Evolutionary conservation across 2,797 vertebrate species (phyloP).

Genomic region (Dryobates pubescens): DNA sequence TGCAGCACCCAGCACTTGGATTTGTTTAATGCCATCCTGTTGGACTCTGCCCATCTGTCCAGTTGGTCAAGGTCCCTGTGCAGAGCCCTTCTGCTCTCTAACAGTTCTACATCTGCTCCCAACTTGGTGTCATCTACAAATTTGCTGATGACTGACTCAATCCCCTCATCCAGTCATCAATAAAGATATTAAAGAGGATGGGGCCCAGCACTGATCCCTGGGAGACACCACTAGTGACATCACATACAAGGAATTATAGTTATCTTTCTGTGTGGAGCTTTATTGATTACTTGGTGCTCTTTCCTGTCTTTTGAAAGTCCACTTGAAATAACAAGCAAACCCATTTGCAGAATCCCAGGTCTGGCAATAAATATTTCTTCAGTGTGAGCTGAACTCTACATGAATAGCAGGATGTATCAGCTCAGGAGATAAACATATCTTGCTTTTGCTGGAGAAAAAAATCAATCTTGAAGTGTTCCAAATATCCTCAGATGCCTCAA

Average conservation of each 20-base stretch:
- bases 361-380: background rate
- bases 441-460: background rate
- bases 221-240: too few relatives aligned
- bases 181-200: too few relatives aligned
- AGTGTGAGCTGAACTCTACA: background rate
- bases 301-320: background rate
- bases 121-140: too few relatives aligned
- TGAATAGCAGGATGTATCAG: background rate
- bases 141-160: too few relatives aligned
- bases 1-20: too few relatives aligned
- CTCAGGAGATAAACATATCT: background rate
- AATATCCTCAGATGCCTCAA: background rate
- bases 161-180: too few relatives aligned
- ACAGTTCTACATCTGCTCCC: too few relatives aligned
- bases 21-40: too few relatives aligned
- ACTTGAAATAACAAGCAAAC: background rate
- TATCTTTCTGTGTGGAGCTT: background rate
- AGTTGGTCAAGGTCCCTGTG: too few relatives aligned
- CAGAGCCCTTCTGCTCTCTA: too few relatives aligned
- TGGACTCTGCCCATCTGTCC: too few relatives aligned
- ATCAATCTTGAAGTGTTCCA: background rate
- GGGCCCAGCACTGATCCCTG: too few relatives aligned
- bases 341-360: background rate
- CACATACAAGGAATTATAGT: background rate
- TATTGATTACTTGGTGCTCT: background rate